These are phyloP conservation scores for Lucilia cuprina DNA, from an alignment of 1,140 invertebrate genomes.

Conservation along the genomic window DNA sequence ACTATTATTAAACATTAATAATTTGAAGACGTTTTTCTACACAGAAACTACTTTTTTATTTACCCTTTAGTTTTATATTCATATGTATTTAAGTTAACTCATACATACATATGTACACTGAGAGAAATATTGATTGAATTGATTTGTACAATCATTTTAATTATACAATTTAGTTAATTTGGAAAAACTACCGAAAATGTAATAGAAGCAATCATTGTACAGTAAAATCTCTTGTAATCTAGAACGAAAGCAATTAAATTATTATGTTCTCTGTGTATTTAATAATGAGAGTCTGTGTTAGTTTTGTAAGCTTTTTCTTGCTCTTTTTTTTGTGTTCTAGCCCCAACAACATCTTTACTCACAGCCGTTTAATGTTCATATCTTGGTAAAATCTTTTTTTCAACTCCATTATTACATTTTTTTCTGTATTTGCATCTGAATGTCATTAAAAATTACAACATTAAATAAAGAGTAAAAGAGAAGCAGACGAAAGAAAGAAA, in stretches of 20 bases:
- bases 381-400: background rate
- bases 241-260: no score
- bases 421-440: background rate
- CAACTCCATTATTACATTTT: background rate
- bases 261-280: background rate
- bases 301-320: background rate
- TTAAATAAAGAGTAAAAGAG: background rate
- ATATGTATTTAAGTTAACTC: background rate
- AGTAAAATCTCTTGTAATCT: no score
- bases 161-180: no score
- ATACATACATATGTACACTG: no score
- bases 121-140: no score
- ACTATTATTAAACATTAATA: no score
- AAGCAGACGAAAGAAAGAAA: background rate
- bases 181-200: no score
- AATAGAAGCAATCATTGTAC: no score
- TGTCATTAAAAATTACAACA: conserved; percentile 15
- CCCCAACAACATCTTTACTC: background rate
- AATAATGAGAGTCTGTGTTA: background rate
- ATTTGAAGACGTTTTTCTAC: no score
- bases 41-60: no score
- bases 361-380: background rate
- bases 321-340: background rate
- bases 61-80: no score
- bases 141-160: no score